phyloP scores from a whole-genome alignment of 2,113 vertebrate genomes.

The Elanus axillaris region DNA sequence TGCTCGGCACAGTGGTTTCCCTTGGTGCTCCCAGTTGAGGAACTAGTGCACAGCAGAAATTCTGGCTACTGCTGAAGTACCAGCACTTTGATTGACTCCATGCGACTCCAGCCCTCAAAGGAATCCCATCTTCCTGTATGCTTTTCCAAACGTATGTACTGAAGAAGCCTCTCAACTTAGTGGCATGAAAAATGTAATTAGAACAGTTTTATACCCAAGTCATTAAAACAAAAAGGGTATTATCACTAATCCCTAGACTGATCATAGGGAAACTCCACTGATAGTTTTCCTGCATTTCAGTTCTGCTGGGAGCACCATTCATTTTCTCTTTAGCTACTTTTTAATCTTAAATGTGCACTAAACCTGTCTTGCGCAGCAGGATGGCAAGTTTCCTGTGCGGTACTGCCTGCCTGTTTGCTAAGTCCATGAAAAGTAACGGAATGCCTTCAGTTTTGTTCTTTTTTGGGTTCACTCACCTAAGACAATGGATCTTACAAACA shows the following conservation, averaged over 20 bases:
- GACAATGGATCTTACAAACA: neutral
- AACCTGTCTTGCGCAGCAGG: neutral
- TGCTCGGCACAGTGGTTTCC: neutral
- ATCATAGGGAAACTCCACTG: neutral
- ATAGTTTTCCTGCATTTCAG: neutral
- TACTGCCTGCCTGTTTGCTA: neutral
- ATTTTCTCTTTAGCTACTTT: neutral
- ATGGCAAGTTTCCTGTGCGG: fast-evolving
- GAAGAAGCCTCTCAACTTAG: neutral
- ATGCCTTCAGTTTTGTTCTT: neutral
- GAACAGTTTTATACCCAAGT: neutral
- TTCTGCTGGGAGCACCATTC: neutral
- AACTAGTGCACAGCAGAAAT: neutral
- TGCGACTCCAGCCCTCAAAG: neutral
- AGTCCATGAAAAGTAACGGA: neutral
- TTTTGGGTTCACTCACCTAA: neutral
- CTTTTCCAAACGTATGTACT: neutral
- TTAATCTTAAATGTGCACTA: neutral
- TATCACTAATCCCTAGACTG: neutral
- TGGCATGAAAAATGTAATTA: neutral
- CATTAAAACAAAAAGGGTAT: neutral
- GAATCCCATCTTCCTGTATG: neutral
- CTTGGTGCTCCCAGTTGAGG: neutral
- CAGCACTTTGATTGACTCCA: neutral
- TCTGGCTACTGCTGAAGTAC: neutral